Evolutionary conservation across 2,888 invertebrate genomes (phyloP).

Genomic region (Ischnura elegans): DNA sequence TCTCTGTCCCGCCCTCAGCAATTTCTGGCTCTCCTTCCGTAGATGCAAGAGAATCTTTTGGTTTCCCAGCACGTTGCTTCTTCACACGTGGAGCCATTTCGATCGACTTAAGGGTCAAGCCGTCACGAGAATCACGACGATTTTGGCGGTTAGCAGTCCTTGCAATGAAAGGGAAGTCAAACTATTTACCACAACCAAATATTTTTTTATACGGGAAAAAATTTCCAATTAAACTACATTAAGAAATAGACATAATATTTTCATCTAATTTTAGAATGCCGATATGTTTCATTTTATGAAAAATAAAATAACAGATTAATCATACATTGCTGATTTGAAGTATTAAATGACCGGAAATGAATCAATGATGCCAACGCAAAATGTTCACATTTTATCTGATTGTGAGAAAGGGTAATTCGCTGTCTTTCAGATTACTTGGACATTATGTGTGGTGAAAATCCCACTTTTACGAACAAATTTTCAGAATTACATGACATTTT

Average conservation of each 20-base stretch:
- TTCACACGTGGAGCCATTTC: slow-evolving; percentile 50
- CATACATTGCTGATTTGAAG: background rate
- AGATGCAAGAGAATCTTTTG: background rate
- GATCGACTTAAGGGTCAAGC: background rate
- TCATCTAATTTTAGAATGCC: no score
- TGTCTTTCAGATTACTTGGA: no score
- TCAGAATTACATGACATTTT: no score
- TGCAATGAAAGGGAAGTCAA: slow-evolving; percentile 29
- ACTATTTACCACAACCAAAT: background rate
- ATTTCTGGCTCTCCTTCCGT: slow-evolving; percentile 15
- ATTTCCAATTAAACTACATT: no score
- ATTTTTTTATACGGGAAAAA: background rate
- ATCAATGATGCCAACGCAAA: background rate
- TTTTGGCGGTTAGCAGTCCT: slow-evolving; percentile 59
- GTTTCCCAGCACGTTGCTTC: background rate
- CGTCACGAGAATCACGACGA: slow-evolving; percentile 60
- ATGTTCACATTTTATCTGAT: background rate
- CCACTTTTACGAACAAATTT: no score
- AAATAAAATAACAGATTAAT: background rate
- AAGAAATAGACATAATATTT: no score
- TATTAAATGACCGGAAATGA: background rate
- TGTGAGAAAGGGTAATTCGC: no score
- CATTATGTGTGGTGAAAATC: no score
- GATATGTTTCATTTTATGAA: background rate
- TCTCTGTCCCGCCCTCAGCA: background rate